A percentile compares a stretch with the other conserved stretches of the same genome.
These are phyloP conservation scores for Zelleria hepariella DNA, from an alignment of 2,888 invertebrate genomes.

Conservation along the genomic window DNA sequence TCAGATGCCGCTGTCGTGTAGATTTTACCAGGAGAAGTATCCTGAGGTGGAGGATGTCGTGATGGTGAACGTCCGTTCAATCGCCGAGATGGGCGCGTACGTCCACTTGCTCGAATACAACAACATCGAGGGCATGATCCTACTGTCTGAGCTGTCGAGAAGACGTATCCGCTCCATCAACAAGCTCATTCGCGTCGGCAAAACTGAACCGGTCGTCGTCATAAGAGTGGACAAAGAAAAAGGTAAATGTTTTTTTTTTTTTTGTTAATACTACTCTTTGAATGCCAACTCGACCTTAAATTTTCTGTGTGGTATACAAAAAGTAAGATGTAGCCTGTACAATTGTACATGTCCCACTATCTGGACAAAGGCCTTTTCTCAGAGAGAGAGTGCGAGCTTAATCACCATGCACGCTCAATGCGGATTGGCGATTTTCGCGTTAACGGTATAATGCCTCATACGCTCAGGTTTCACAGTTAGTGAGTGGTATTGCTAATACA, in stretches of 20 bases:
- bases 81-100: conserved; percentile 99
- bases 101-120: conserved; percentile 98
- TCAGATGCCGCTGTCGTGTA: conserved; percentile 91
- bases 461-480: too few relatives aligned
- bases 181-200: conserved; percentile 97
- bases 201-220: conserved; percentile 99
- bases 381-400: too few relatives aligned
- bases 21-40: conserved; percentile 97
- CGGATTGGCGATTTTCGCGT: too few relatives aligned
- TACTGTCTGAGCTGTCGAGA: conserved; percentile 97
- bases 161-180: conserved; percentile 99
- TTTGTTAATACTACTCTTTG: too few relatives aligned
- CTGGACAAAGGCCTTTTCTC: too few relatives aligned
- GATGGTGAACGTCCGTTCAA: conserved; percentile 98
- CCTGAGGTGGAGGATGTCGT: conserved; percentile 99
- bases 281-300: too few relatives aligned
- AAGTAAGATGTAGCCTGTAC: too few relatives aligned
- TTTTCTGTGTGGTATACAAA: too few relatives aligned
- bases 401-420: too few relatives aligned
- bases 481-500: too few relatives aligned
- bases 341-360: too few relatives aligned
- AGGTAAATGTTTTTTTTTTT: conserved; percentile 79
- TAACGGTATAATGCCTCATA: too few relatives aligned
- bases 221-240: conserved; percentile 99
- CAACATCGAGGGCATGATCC: conserved; percentile 99